Evolutionary conservation across 2,888 invertebrate genomes (phyloP).

Genomic region (Ormyrus pomaceus): DNA sequence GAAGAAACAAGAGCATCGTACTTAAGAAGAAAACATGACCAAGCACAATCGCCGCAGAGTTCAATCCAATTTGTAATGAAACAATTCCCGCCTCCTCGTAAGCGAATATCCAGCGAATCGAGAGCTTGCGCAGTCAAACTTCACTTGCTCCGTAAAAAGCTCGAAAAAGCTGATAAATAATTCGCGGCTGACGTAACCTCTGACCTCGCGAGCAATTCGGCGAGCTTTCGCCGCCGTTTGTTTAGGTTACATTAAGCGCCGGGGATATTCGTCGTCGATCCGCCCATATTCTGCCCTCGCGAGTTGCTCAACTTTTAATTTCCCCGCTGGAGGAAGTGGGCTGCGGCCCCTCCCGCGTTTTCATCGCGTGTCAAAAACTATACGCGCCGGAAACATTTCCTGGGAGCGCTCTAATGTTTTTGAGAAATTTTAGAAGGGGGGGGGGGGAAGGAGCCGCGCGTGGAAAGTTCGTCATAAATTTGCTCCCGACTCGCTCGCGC

Average conservation of each 20-base stretch:
- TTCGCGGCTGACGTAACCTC: not conserved
- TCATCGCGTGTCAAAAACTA: conserved; percentile 19
- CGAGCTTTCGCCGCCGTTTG: not conserved
- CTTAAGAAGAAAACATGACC: too few relatives aligned
- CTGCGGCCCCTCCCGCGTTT: not conserved
- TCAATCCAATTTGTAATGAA: conserved; percentile 22
- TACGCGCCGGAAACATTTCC: not conserved
- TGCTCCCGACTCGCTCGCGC: too few relatives aligned
- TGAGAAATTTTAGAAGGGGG: not conserved
- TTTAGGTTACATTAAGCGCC: not conserved
- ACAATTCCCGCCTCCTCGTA: not conserved
- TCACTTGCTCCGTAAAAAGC: not conserved
- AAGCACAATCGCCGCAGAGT: not conserved
- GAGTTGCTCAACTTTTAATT: not conserved
- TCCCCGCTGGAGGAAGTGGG: not conserved
- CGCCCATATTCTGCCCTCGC: not conserved
- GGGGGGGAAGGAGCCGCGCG: too few relatives aligned
- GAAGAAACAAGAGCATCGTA: too few relatives aligned
- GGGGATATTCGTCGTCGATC: too few relatives aligned
- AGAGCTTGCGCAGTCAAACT: too few relatives aligned
- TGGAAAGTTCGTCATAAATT: too few relatives aligned
- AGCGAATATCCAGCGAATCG: not conserved
- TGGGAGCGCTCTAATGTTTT: not conserved
- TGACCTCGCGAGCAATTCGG: conserved; percentile 12
- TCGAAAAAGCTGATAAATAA: conserved; percentile 33